Conservation (phyloP, 35 echinoderm and acorn worm species). For the Apostichopus californicus region DNA sequence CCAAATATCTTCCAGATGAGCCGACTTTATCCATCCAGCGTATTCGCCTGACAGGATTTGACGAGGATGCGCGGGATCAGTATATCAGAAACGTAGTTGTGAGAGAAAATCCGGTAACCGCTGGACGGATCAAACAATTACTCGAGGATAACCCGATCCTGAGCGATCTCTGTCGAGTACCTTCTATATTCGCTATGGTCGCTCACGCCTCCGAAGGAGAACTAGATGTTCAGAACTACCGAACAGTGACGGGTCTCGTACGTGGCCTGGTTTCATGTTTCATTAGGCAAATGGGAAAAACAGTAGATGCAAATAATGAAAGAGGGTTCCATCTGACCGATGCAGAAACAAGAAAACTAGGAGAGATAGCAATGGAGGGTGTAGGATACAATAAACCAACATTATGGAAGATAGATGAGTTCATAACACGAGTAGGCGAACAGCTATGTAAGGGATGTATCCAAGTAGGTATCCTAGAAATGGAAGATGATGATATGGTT, state of each 20-base stretch:
- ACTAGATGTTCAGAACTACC: background rate
- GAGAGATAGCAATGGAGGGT: background rate
- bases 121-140: background rate
- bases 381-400: background rate
- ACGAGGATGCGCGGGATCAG: background rate
- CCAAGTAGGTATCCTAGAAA: background rate
- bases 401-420: background rate
- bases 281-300: background rate
- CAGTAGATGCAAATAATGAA: background rate
- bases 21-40: background rate
- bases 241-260: background rate
- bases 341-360: background rate
- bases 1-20: background rate
- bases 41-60: background rate
- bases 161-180: slow-evolving; percentile 1
- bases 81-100: background rate
- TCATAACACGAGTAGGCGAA: background rate
- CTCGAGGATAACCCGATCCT: background rate
- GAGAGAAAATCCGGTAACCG: background rate
- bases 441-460: background rate
- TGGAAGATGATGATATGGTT: background rate
- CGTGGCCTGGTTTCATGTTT: background rate
- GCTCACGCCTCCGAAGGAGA: background rate
- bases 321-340: background rate
- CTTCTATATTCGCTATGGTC: background rate